These are phyloP conservation scores for Apamea crenata DNA, from an alignment of 2,888 invertebrate genomes.

Conservation along the genomic window DNA sequence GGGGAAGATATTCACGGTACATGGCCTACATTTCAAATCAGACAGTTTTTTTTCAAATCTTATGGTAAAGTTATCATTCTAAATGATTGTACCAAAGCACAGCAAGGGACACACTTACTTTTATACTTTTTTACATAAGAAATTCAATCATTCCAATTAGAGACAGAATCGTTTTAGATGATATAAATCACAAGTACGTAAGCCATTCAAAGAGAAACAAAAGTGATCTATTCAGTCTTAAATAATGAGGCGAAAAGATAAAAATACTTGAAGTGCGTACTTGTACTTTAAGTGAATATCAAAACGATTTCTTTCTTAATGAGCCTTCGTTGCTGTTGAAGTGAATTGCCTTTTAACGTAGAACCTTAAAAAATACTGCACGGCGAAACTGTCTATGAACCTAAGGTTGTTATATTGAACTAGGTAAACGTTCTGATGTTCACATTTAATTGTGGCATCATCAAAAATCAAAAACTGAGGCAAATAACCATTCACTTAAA, in stretches of 20 bases:
- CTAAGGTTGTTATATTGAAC: not conserved
- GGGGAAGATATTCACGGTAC: not conserved
- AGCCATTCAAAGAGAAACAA: slow-evolving; percentile 21
- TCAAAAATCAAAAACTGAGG: not conserved
- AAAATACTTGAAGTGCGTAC: slow-evolving; percentile 28
- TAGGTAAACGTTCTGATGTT: not conserved
- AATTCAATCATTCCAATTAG: slow-evolving; percentile 22
- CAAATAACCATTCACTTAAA: not conserved
- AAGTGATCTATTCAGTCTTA: slow-evolving; percentile 12
- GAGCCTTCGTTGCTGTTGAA: slow-evolving; percentile 19
- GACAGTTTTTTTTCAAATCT: too few species aligned
- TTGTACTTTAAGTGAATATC: slow-evolving; percentile 36
- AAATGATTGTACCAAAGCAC: not conserved
- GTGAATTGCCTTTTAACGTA: slow-evolving; percentile 1
- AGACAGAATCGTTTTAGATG: not conserved
- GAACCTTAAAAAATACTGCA: not conserved
- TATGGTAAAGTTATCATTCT: not conserved
- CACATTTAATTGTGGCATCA: not conserved
- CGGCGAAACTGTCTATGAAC: not conserved
- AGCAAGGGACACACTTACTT: not conserved
- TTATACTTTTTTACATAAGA: not conserved
- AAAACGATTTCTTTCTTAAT: slow-evolving; percentile 44
- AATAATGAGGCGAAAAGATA: slow-evolving; percentile 25
- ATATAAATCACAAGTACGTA: slow-evolving; percentile 23
- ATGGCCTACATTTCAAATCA: not conserved